Evolutionary conservation across 2,113 vertebrate genomes (phyloP).

Genomic region (Chamaetylas fuelleborni): DNA sequence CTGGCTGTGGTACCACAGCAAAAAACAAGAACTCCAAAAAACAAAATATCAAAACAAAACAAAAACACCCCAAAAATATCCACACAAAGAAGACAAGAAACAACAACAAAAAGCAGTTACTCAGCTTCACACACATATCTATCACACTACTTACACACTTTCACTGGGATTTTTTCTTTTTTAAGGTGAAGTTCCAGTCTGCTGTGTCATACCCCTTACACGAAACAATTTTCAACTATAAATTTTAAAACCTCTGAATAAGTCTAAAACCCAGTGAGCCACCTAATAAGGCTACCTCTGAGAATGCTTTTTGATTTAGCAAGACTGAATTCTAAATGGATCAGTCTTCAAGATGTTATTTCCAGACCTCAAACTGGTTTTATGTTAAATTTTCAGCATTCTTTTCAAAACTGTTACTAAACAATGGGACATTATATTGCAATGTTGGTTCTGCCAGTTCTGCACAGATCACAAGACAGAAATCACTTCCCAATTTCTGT

Average conservation of each 20-base stretch:
- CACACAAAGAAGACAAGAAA: not conserved
- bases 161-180: not conserved
- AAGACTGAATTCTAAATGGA: not conserved
- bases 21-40: not conserved
- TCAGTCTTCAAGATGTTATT: not conserved
- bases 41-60: not conserved
- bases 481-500: not conserved
- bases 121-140: not conserved
- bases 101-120: not conserved
- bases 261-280: not conserved
- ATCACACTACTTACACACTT: not conserved
- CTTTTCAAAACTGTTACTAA: not conserved
- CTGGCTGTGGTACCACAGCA: not conserved
- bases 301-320: not conserved
- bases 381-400: not conserved
- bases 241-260: not conserved
- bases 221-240: not conserved
- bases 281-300: not conserved
- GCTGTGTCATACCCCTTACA: not conserved
- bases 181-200: not conserved
- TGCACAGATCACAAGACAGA: slow-evolving; percentile 21
- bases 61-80: not conserved
- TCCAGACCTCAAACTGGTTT: not conserved
- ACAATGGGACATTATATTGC: not conserved
- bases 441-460: not conserved